Percentiles rank a stretch among this genome's conserved stretches.
Conservation (phyloP, 2,113 vertebrate genomes). For the Lamprotornis superbus region DNA sequence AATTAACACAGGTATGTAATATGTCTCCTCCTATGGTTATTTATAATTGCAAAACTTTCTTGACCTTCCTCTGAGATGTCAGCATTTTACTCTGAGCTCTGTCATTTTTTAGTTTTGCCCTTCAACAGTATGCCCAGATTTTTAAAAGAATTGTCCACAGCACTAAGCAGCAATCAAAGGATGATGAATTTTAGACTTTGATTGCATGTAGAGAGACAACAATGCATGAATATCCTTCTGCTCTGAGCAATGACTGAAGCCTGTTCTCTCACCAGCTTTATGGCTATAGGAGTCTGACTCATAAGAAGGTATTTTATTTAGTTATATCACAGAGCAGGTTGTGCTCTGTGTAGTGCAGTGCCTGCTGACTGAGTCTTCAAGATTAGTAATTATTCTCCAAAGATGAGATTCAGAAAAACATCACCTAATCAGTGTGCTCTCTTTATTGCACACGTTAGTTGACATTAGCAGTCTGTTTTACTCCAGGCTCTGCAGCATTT, state of each 20-base stretch:
- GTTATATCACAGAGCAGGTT: neutral
- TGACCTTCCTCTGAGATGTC: neutral
- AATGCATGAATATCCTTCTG: neutral
- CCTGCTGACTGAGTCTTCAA: neutral
- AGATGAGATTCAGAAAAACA: neutral
- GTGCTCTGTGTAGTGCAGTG: neutral
- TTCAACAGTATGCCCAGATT: neutral
- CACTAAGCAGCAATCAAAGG: neutral
- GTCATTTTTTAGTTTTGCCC: neutral
- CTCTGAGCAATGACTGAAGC: neutral
- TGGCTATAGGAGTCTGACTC: neutral
- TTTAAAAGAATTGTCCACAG: neutral
- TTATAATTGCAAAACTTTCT: neutral
- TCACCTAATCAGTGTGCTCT: neutral
- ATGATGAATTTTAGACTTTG: neutral
- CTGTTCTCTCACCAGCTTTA: neutral
- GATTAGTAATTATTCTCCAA: neutral
- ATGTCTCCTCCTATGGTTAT: neutral
- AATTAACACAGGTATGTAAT: neutral
- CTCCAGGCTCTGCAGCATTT: neutral
- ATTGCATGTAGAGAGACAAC: neutral
- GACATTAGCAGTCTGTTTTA: slow-evolving; percentile 28
- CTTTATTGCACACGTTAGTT: neutral
- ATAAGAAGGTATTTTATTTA: neutral
- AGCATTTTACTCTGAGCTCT: neutral